Conservation (phyloP, 2,113 vertebrate genomes). For the Xenotilapia longispinis region DNA sequence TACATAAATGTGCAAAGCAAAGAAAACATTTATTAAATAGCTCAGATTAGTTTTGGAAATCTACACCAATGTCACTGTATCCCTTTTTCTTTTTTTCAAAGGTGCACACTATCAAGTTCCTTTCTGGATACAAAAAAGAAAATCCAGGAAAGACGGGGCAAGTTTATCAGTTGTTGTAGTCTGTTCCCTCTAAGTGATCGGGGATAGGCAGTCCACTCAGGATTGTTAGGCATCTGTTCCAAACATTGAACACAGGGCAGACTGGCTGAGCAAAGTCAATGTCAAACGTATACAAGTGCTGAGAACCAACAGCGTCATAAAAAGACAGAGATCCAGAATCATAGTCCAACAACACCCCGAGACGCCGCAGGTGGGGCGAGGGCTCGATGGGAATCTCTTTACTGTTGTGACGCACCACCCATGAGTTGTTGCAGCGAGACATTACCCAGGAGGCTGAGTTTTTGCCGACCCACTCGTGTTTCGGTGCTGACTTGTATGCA, state of each 20-base stretch:
- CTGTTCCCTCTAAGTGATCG: conserved; percentile 87
- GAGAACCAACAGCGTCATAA: conserved; percentile 90
- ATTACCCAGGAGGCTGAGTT: conserved; percentile 94
- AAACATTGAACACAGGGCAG: conserved; percentile 94
- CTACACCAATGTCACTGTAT: conserved; percentile 37
- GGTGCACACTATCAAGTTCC: conserved; percentile 20
- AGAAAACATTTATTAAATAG: conserved; percentile 47
- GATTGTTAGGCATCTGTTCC: conserved; percentile 95
- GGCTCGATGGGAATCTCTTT: conserved; percentile 92
- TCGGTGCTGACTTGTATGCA: conserved; percentile 92
- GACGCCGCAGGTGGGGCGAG: conserved; percentile 84
- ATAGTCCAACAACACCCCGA: conserved; percentile 94
- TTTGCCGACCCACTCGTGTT: conserved; percentile 96
- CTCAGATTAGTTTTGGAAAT: conserved; percentile 61
- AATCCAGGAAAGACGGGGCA: background rate
- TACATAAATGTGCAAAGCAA: conserved; percentile 81
- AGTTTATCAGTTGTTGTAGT: conserved; percentile 76
- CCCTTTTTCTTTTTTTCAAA: conserved; percentile 25
- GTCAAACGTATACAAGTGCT: conserved; percentile 93
- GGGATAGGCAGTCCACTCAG: conserved; percentile 97
- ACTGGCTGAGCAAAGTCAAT: conserved; percentile 89
- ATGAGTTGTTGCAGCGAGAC: conserved; percentile 91
- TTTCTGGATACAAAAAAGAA: background rate
- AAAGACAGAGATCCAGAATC: conserved; percentile 90
- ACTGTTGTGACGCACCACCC: conserved; percentile 92